phyloP scores from a whole-genome alignment of 2,113 vertebrate species.

The Dolichotis patagonum region DNA sequence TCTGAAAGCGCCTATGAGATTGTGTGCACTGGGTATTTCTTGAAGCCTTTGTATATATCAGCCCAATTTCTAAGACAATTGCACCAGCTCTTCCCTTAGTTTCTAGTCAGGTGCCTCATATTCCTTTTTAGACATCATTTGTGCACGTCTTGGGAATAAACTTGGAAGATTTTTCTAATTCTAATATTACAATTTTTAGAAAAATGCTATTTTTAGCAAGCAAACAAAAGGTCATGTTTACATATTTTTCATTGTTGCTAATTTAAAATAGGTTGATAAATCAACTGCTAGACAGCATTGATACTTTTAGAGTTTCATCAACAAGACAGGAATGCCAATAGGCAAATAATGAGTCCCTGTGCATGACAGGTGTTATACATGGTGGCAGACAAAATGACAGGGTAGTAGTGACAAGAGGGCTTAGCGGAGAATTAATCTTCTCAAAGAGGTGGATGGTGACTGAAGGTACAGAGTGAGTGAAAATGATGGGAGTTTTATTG shows the following conservation, averaged over 20 bases:
- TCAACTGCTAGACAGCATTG: not conserved
- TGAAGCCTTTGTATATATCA: not conserved
- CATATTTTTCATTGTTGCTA: not conserved
- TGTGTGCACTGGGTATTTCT: not conserved
- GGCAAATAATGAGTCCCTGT: not conserved
- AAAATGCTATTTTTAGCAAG: not conserved
- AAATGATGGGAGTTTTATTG: not conserved
- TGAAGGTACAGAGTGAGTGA: not conserved
- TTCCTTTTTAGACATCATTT: not conserved
- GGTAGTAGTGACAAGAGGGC: not conserved
- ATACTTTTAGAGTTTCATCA: not conserved
- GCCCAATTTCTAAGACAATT: not conserved
- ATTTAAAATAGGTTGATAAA: not conserved
- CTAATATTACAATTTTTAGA: slow-evolving; percentile 27
- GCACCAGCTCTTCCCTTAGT: not conserved
- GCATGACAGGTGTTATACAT: not conserved
- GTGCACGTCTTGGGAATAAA: not conserved
- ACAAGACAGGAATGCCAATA: not conserved
- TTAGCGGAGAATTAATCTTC: not conserved
- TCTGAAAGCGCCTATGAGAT: not conserved
- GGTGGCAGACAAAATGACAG: not conserved
- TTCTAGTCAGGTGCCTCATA: not conserved
- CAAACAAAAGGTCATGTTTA: not conserved
- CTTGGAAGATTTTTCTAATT: not conserved
- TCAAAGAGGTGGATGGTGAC: too few relatives aligned